A percentile compares a stretch with the other conserved stretches of the same genome.
These are phyloP conservation scores for Lasioglossum baleicum DNA, from an alignment of 1,140 invertebrate genomes.

Conservation along the genomic window DNA sequence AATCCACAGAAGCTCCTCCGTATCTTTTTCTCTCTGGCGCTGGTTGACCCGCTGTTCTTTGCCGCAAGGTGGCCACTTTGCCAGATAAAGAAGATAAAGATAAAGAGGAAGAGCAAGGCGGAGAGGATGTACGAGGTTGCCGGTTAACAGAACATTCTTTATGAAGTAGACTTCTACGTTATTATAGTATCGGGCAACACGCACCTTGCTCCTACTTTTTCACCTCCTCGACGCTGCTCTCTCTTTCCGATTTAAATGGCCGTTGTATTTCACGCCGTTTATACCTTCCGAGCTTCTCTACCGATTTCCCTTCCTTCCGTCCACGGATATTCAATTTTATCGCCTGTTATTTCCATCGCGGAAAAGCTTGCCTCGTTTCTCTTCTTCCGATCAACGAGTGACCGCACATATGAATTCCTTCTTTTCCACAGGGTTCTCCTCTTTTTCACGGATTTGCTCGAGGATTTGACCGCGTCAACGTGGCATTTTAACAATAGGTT, in stretches of 20 bases:
- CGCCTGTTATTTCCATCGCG: background rate
- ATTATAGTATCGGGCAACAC: conserved; percentile 76
- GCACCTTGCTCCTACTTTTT: conserved; percentile 50
- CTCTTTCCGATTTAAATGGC: conserved; percentile 19
- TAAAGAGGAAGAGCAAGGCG: conserved; percentile 53
- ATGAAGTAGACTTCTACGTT: conserved; percentile 76
- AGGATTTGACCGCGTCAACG: too few relatives aligned
- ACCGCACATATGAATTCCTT: too few relatives aligned
- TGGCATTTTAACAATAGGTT: too few relatives aligned
- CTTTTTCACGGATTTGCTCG: too few relatives aligned
- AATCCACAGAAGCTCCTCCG: conserved; percentile 58
- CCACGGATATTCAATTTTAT: conserved; percentile 4
- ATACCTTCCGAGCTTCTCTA: background rate
- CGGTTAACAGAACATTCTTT: conserved; percentile 64
- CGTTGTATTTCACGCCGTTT: conserved; percentile 28
- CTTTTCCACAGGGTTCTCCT: too few relatives aligned
- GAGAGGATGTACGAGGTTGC: conserved; percentile 44
- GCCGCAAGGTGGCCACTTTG: conserved; percentile 65
- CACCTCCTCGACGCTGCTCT: background rate
- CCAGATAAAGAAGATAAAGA: conserved; percentile 77
- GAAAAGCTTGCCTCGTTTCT: too few relatives aligned
- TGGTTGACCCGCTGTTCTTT: conserved; percentile 44
- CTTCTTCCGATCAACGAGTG: too few relatives aligned
- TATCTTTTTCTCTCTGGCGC: conserved; percentile 36
- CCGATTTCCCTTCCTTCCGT: background rate